These are phyloP conservation scores for Drosophila pruinosa DNA, from an alignment of 1,140 invertebrate genomes.

Conservation along the genomic window DNA sequence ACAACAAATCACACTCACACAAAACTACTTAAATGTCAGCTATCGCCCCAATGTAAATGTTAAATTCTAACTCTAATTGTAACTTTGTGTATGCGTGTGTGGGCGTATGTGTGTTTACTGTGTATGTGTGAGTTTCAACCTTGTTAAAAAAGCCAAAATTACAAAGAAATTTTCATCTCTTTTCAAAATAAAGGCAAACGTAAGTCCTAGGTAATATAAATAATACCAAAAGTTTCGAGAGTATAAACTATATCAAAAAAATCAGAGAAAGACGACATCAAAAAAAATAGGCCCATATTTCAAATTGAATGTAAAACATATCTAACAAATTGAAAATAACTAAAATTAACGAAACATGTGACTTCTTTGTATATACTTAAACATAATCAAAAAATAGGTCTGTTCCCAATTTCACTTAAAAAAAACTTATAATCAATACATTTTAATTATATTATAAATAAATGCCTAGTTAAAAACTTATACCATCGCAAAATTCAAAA, in stretches of 20 bases:
- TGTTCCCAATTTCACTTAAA: not conserved
- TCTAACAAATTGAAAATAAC: not conserved
- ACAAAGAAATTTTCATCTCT: not conserved
- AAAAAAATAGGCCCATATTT: not conserved
- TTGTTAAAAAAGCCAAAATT: slow-evolving; percentile 16
- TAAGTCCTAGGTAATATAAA: slow-evolving; percentile 22
- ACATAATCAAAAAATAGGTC: not conserved
- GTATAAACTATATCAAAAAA: not conserved
- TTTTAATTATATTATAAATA: not conserved
- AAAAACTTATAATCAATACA: not conserved
- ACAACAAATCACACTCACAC: not conserved
- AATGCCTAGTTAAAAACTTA: not conserved
- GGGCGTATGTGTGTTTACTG: slow-evolving; percentile 11
- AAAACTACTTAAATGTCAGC: slow-evolving; percentile 12
- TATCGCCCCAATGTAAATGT: slow-evolving; percentile 28
- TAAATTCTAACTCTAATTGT: slow-evolving; percentile 22
- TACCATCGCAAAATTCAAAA: too few relatives aligned
- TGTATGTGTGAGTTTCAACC: slow-evolving; percentile 5
- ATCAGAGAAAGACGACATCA: not conserved
- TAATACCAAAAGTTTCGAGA: not conserved
- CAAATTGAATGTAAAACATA: slow-evolving; percentile 7
- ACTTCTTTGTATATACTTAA: slow-evolving; percentile 12
- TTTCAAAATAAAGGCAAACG: not conserved
- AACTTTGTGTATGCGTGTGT: slow-evolving; percentile 7
- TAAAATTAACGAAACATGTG: slow-evolving; percentile 12